These are phyloP conservation scores for Hydriomena furcata DNA, from an alignment of 2,888 invertebrate species.

Conservation along the genomic window DNA sequence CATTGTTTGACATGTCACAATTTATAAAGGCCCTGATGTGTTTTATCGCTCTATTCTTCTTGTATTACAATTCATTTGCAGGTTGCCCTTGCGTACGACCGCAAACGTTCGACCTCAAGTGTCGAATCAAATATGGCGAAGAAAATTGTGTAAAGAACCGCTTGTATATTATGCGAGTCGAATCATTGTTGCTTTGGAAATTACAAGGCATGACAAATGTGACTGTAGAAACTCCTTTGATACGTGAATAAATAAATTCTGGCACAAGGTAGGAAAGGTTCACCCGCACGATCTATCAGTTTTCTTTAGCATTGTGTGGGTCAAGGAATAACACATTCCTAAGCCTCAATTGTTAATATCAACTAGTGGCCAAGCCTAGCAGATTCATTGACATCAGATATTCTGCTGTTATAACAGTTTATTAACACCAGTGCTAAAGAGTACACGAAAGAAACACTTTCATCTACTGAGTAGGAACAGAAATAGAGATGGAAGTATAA, in stretches of 20 bases:
- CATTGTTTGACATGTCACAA: constrained; percentile 13
- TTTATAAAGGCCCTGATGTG: constrained; percentile 15
- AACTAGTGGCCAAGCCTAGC: no score
- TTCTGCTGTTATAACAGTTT: background rate
- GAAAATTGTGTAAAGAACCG: constrained; percentile 42
- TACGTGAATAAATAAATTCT: background rate
- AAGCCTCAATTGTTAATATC: no score
- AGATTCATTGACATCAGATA: no score
- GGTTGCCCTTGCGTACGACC: constrained; percentile 45
- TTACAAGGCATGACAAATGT: constrained; percentile 1
- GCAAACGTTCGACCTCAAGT: constrained; percentile 48
- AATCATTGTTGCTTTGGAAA: constrained; percentile 4
- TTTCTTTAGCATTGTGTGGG: no score
- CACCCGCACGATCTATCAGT: no score
- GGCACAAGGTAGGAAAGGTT: no score
- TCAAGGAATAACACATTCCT: no score
- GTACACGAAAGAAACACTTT: constrained; percentile 1
- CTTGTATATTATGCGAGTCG: constrained; percentile 5
- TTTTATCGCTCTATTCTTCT: constrained; percentile 23
- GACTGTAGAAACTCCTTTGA: background rate
- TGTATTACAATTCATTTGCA: constrained; percentile 20
- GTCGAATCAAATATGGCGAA: constrained; percentile 51
- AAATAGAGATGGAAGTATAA: constrained; percentile 48
- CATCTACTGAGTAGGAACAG: constrained; percentile 18
- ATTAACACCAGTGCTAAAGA: background rate